Percentiles rank a stretch among this genome's conserved stretches.
Conservation (phyloP, 2,797 vertebrate species). For the Morelia viridis region DNA sequence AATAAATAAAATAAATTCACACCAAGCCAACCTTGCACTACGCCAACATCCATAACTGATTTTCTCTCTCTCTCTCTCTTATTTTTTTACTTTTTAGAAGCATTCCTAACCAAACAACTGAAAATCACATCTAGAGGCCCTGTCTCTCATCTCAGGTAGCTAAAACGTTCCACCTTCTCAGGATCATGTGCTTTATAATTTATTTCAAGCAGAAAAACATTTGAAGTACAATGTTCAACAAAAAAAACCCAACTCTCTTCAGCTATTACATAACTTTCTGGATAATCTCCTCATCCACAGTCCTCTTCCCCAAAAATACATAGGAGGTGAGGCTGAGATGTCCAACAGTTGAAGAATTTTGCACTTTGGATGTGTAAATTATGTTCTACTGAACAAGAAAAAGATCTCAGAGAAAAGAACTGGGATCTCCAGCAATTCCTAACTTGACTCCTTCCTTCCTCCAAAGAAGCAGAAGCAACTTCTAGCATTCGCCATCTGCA, state of each 20-base stretch:
- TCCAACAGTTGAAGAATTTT: accelerated
- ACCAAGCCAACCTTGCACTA: neutral
- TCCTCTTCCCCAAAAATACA: neutral
- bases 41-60: neutral
- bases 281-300: constrained; percentile 3
- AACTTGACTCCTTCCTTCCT: neutral
- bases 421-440: neutral
- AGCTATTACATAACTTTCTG: neutral
- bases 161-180: neutral
- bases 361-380: neutral
- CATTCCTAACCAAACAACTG: neutral
- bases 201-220: neutral
- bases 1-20: too few relatives aligned
- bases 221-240: constrained; percentile 46
- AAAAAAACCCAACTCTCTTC: constrained; percentile 41
- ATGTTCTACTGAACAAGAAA: constrained; percentile 12
- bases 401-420: neutral
- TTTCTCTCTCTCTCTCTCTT: neutral
- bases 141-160: constrained; percentile 39
- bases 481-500: too few relatives aligned
- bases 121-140: constrained; percentile 43
- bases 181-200: neutral
- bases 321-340: constrained; percentile 10
- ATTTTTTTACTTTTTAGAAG: constrained; percentile 27
- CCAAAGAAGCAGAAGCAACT: neutral